Evolutionary conservation across 2,797 vertebrate species (phyloP).

Genomic region (Margarornis squamiger): DNA sequence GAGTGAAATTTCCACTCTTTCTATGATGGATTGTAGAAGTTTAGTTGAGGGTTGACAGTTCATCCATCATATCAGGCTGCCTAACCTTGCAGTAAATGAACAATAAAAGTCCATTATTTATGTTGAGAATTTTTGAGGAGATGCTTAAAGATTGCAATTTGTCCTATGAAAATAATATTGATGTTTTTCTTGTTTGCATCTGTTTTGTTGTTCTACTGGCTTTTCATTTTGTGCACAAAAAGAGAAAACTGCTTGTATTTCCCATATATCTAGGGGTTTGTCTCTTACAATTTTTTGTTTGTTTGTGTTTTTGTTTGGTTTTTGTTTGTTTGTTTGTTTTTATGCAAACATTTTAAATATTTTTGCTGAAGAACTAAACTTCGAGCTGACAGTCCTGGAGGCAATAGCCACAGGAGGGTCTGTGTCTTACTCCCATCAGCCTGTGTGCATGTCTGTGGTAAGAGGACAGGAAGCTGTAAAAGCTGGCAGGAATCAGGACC

Average conservation of each 20-base stretch:
- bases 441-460: neutral
- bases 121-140: constrained; percentile 50
- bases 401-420: neutral
- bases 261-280: neutral
- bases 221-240: neutral
- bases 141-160: constrained; percentile 23
- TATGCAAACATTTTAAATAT: rapidly evolving
- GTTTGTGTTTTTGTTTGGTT: too few relatives aligned
- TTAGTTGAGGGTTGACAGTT: constrained; percentile 86
- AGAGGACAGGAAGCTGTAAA: neutral
- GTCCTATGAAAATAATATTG: neutral
- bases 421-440: neutral
- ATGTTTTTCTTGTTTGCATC: neutral
- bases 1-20: constrained; percentile 68
- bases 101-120: constrained; percentile 84
- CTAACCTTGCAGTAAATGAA: constrained; percentile 95
- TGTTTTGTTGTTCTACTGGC: neutral
- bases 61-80: constrained; percentile 88
- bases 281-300: neutral
- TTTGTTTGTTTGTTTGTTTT: too few relatives aligned
- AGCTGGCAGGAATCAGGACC: neutral
- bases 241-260: neutral
- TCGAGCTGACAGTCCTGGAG: neutral
- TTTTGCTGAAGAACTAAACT: neutral
- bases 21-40: constrained; percentile 83